Base-by-base conservation (phyloP, 2,797 vertebrate genomes). In the Triplophysa yarkandensis region DNA sequence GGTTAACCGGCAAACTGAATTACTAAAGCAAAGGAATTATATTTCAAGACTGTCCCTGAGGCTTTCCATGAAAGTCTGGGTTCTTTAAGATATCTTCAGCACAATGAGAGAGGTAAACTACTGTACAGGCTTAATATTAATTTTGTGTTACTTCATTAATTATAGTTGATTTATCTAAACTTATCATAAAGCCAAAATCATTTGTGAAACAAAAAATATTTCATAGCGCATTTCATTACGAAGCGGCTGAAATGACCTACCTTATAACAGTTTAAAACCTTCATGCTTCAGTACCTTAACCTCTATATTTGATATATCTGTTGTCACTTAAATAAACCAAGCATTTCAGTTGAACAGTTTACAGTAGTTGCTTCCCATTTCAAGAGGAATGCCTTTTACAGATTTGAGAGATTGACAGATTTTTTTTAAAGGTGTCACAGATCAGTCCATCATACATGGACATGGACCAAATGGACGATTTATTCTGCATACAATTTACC, bases 51-150 rank as follows among this genome's bases (percentile, higher is more conserved):
- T 28, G 60, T 88, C 87, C 85, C 84, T 21, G 13, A 85, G 84
- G 86, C 82, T 81, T 80, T 80, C 83, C 81, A 85, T 77, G 88
- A 88, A 83, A 84, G 74, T 57, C 2, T 41, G 65, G 62, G 79
- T 25, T 61, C 43, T n/a, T 62, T 62, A 32, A 50, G 57, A 48
- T 71, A 62, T 48, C 6, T 48, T 61, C 27, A 17, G 16, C 21
- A 27, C 23, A 57, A 50, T 36, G 30, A 36, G 43, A 61, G 43
- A 28, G n/a, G 9, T 58, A 27, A 32, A 58, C 17, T 8, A 58
- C 55, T 19, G 14, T 27, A 55, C 52, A 28, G 6, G 23, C 23
- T 27, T 44, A 44, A 6, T 44, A n/a, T 44, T 6, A 44, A 17
- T 16, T 44, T 44, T n/a, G 17, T 44, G 17, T 21, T 2, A 43